Conservation (phyloP, 2,113 vertebrate species). For the Triplophysa dalaica region DNA sequence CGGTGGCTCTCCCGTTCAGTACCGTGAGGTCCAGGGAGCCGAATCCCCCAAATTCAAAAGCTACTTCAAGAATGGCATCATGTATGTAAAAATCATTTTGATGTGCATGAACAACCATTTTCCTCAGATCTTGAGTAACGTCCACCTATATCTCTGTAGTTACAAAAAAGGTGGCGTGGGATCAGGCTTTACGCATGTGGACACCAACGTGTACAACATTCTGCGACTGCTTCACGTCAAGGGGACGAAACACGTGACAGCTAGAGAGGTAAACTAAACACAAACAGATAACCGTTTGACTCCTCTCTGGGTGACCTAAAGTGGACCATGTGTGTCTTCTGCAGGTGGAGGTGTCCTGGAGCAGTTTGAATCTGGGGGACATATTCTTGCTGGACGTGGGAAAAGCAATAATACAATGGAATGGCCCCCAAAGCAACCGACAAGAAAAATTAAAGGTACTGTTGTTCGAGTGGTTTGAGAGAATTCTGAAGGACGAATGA, state of each 20-base stretch:
- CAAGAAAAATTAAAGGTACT: slow-evolving; percentile 83
- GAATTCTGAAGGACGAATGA: not conserved
- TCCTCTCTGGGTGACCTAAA: not conserved
- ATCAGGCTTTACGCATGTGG: slow-evolving; percentile 86
- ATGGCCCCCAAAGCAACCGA: slow-evolving; percentile 83
- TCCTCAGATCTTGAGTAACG: not conserved
- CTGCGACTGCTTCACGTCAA: slow-evolving; percentile 85
- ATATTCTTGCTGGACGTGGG: slow-evolving; percentile 88
- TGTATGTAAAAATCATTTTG: slow-evolving; percentile 73
- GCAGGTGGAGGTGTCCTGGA: slow-evolving; percentile 86
- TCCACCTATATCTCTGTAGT: slow-evolving; percentile 62
- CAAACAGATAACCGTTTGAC: not conserved
- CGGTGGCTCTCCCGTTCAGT: slow-evolving; percentile 79
- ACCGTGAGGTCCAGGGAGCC: slow-evolving; percentile 82
- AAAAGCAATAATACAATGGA: slow-evolving; percentile 90
- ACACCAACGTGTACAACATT: slow-evolving; percentile 86
- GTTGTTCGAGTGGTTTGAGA: not conserved
- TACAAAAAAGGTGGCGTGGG: slow-evolving; percentile 90
- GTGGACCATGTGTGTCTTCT: not conserved
- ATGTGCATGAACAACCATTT: not conserved
- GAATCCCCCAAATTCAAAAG: slow-evolving; percentile 83
- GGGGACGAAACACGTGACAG: slow-evolving; percentile 83
- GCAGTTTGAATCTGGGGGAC: slow-evolving; percentile 86
- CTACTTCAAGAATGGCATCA: slow-evolving; percentile 85
- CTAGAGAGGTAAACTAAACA: slow-evolving; percentile 77